These are phyloP conservation scores for Dynastes grantii DNA, from an alignment of 2,888 invertebrate genomes.

Conservation along the genomic window DNA sequence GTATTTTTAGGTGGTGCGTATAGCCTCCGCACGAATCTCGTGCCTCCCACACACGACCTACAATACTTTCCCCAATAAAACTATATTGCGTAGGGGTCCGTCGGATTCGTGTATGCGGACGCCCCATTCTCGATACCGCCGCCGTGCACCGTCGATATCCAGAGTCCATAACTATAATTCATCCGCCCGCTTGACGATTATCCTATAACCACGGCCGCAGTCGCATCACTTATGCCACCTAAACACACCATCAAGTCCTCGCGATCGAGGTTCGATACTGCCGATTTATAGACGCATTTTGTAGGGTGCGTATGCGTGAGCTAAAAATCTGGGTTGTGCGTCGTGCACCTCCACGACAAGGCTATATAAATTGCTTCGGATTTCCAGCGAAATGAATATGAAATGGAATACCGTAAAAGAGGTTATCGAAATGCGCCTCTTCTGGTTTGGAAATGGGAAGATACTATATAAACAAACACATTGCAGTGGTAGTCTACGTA, in stretches of 20 bases:
- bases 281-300: slow-evolving; percentile 25
- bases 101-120: not conserved
- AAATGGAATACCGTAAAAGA: not conserved
- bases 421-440: no score
- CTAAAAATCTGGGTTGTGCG: not conserved
- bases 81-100: slow-evolving; percentile 53
- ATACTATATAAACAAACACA: no score
- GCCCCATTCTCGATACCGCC: slow-evolving; percentile 16
- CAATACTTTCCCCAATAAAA: slow-evolving; percentile 61
- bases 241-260: slow-evolving; percentile 64
- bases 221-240: slow-evolving; percentile 53
- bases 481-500: no score
- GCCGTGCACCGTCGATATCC: slow-evolving; percentile 57
- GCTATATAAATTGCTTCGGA: not conserved
- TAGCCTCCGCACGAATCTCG: slow-evolving; percentile 1
- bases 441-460: no score
- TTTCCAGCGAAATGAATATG: slow-evolving; percentile 3
- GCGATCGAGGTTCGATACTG: slow-evolving; percentile 55
- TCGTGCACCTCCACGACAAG: not conserved
- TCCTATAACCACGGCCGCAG: slow-evolving; percentile 57
- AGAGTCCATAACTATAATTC: slow-evolving; percentile 66
- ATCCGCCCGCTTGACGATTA: slow-evolving; percentile 60
- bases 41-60: slow-evolving; percentile 53
- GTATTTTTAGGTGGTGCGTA: slow-evolving; percentile 23
- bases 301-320: slow-evolving; percentile 8